Evolutionary conservation across 2,888 invertebrate genomes (phyloP), one percentile per base, ranked within the genome.

Genomic region (Petrophora chlorosata): DNA sequence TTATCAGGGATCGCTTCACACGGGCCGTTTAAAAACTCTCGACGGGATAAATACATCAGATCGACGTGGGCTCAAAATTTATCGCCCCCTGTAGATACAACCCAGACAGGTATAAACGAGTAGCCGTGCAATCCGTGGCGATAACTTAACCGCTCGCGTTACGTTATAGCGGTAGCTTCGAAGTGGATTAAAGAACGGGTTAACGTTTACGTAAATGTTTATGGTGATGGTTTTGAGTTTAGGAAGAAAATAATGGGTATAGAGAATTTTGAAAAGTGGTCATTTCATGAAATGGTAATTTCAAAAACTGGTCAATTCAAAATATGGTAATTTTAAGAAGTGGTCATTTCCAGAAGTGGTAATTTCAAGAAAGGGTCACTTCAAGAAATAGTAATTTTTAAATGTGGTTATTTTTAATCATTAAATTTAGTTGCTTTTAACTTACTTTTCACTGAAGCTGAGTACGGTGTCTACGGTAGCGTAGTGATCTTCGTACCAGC

Each of bases 1-100:
- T 65, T 67, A 71, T 70, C 73, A 68, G 62, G 63, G 66, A 67
- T 57, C 64, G 60, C 56, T 67, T 62, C 64, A 63, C 63, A 61
- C 58, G 60, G 48, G 28, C 47, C 60, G 65, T 61, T 60, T 56
- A 59, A 69, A 68, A 67, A 67, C 59, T 63, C 70, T 61, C 67
- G 17, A 53, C 58, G 65, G 67, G 57, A 65, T 66, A 70, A 64
- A 70, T 67, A 67, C 63, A 63, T 63, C 67, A 61, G 58, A 62
- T 65, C 53, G 61, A 50, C 49, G 55, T 49, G 47, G 55, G 52
- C 53, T 51, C 42, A 54, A 55, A 59, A 67, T 67, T 65, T 64
- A 67, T 65, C 55, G 61, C 51, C 42, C 62, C 56, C 60, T 54
- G 59, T 57, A 60, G 67, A 53, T 56, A 57, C 48, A n/a, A 41